A percentile compares a stretch with the other conserved stretches of the same genome.
Evolutionary conservation across 1,140 invertebrate species (phyloP).

Genomic region (Pantala flavescens): DNA sequence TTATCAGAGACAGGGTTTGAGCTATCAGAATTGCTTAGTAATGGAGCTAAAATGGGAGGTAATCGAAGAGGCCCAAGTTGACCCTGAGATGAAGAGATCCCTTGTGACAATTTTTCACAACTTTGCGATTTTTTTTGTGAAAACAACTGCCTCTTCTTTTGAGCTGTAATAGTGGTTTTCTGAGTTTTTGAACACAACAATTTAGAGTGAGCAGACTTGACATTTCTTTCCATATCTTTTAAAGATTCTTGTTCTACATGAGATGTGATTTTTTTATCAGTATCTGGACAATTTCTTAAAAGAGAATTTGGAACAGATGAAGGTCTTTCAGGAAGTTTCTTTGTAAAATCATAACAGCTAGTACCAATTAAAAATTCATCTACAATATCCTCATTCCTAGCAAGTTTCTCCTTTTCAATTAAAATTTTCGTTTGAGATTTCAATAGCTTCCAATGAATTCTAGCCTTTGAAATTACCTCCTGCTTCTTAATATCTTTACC

Average conservation of each 20-base stretch:
- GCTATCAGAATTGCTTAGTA: constrained; percentile 35
- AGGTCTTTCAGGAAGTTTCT: neutral
- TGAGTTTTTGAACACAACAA: neutral
- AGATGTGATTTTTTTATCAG: too few species aligned
- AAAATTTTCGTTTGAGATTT: constrained; percentile 50
- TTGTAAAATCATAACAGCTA: neutral
- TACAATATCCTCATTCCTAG: too few species aligned
- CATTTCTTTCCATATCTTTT: too few species aligned
- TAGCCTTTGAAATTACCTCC: constrained; percentile 69
- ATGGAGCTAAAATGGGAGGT: constrained; percentile 58
- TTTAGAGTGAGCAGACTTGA: too few species aligned
- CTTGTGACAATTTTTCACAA: neutral
- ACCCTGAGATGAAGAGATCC: neutral
- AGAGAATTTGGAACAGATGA: neutral
- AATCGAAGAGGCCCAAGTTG: constrained; percentile 34
- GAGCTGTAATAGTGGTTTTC: neutral
- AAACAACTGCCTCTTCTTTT: neutral
- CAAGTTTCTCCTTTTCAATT: neutral
- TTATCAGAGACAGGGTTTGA: neutral
- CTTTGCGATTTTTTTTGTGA: neutral
- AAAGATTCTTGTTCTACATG: too few species aligned
- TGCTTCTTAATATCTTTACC: neutral
- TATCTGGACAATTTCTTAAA: too few species aligned
- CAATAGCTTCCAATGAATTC: constrained; percentile 68
- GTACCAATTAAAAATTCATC: neutral